These are phyloP conservation scores for Sinella curviseta DNA, from an alignment of 1,140 invertebrate genomes.

Conservation along the genomic window DNA sequence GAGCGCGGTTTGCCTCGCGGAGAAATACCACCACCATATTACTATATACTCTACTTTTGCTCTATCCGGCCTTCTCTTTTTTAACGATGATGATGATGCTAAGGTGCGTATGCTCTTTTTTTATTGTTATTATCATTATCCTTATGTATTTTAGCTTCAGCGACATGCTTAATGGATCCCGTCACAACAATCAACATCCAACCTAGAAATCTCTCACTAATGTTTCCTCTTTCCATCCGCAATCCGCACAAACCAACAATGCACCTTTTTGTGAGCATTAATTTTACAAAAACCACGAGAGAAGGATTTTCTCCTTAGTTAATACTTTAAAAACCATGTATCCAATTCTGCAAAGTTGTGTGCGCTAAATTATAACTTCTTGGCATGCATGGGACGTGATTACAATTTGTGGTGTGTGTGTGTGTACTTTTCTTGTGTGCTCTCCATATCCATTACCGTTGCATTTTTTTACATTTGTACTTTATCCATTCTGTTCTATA, in stretches of 20 bases:
- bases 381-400: background rate
- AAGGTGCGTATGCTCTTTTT: background rate
- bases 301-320: background rate
- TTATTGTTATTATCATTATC: background rate
- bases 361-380: background rate
- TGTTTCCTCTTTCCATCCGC: background rate
- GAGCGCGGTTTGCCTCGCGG: no score
- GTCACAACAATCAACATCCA: background rate
- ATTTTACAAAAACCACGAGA: background rate
- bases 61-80: background rate
- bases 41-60: no score
- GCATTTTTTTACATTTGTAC: background rate
- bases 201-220: background rate
- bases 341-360: background rate
- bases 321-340: background rate
- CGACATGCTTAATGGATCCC: slow-evolving; percentile 7
- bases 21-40: no score
- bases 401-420: background rate
- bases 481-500: slow-evolving; percentile 3
- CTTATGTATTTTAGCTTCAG: background rate
- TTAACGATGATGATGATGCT: background rate
- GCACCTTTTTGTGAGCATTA: background rate
- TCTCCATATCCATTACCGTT: background rate
- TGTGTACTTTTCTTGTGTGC: background rate
- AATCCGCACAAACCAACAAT: background rate